Base-by-base conservation (phyloP, 2,888 invertebrate species). In the Sesia bembeciformis region DNA sequence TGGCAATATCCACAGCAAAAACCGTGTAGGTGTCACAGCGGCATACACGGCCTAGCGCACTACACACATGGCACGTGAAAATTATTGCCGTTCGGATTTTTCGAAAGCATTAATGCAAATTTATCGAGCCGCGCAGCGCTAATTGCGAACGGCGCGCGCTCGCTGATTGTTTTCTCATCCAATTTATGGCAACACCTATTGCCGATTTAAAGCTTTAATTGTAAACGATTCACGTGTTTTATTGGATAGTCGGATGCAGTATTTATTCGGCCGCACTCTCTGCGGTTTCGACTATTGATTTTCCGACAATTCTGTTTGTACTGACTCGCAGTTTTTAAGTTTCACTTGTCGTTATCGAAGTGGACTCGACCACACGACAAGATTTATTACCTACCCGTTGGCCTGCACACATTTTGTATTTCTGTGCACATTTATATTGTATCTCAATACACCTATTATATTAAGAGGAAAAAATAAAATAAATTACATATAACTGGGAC, bases 191-290 rank as follows among this genome's bases (percentile, higher is more conserved):
- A 88, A 88, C 89, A 88, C 89, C 89, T 88, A 88, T 88, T 86
- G 88, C 88, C 88, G 88, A 88, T 89, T 88, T 88, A 88, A 89
- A 84, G 88, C 84, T 83, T 88, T 88, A 89, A 89, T 89, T 88
- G 88, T 87, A 85, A 88, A 85, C 88, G 86, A 86, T 88, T 84
- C 84, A 75, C 80, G 83, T 89, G 88, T 84, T 89, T 89, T 89
- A 89, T 89, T 87, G 88, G 87, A 88, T 89, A 88, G 89, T 85
- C 84, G 67, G 71, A 56, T 43, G 53, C 78, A 70, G 78, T 86
- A 86, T 89, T 88, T 87, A 87, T 88, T 81, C 76, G 70, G 70
- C 59, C 67, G 77, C 79, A 74, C 77, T 75, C 70, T 70, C 66
- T 84, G 86, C 70, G 87, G 86, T 83, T 79, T 72, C 77, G 74